Percentiles rank a stretch among this genome's conserved stretches.
Evolutionary conservation across 2,113 vertebrate species (phyloP).

Genomic region (Pachycephala philippinensis): DNA sequence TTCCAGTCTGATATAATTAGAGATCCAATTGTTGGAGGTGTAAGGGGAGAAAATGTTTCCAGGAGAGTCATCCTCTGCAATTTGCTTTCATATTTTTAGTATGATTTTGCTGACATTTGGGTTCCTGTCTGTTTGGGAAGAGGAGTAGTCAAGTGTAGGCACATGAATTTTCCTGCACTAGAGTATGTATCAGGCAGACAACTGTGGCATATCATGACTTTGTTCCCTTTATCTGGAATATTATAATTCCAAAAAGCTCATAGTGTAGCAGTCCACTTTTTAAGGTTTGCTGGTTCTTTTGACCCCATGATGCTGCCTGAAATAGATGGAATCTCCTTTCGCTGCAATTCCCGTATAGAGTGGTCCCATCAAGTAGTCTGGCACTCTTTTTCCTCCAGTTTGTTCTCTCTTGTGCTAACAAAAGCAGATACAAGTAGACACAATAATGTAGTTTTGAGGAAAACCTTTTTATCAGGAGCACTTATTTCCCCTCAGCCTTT

Average conservation of each 20-base stretch:
- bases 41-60: not conserved
- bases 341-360: not conserved
- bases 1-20: not conserved
- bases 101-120: not conserved
- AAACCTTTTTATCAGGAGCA: not conserved
- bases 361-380: not conserved
- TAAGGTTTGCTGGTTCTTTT: not conserved
- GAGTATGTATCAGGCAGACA: not conserved
- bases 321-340: not conserved
- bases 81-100: not conserved
- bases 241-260: not conserved
- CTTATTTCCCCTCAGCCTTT: not conserved
- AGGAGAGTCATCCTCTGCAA: not conserved
- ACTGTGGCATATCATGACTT: not conserved
- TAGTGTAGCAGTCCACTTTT: not conserved
- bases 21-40: not conserved
- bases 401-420: not conserved
- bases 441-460: not conserved
- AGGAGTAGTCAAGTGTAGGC: not conserved
- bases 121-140: not conserved
- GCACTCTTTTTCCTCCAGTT: not conserved
- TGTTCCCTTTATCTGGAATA: not conserved
- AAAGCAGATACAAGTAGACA: not conserved
- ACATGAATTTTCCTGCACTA: not conserved
- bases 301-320: not conserved